These are phyloP conservation scores for Mechanitis mazaeus DNA, from an alignment of 2,888 invertebrate genomes.

Conservation along the genomic window DNA sequence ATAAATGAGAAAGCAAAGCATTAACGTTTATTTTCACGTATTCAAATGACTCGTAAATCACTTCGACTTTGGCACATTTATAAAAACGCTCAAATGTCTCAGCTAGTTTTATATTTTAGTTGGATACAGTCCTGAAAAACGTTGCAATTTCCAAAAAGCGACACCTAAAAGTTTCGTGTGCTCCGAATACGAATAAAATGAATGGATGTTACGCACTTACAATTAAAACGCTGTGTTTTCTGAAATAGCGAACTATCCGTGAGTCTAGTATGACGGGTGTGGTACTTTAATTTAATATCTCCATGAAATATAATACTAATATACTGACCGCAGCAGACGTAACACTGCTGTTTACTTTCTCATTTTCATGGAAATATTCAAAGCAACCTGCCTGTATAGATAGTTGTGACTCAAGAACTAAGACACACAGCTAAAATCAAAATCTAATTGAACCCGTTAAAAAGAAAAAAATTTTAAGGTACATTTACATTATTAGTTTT, in stretches of 20 bases:
- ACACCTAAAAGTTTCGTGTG: slow-evolving; percentile 31
- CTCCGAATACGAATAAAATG: slow-evolving; percentile 29
- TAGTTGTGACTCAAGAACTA: too few species aligned
- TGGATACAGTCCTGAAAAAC: slow-evolving; percentile 32
- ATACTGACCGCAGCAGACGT: too few species aligned
- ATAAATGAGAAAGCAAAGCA: neutral
- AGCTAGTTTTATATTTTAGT: slow-evolving; percentile 29
- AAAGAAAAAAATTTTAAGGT: too few species aligned
- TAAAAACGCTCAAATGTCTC: slow-evolving; percentile 24
- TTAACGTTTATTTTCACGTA: slow-evolving; percentile 21
- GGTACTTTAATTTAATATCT: too few species aligned
- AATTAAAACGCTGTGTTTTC: slow-evolving; percentile 20
- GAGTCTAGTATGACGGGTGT: neutral
- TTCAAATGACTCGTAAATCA: slow-evolving; percentile 25
- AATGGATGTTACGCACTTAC: slow-evolving; percentile 25
- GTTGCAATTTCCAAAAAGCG: slow-evolving; percentile 34
- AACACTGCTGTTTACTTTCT: too few species aligned
- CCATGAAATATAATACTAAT: too few species aligned
- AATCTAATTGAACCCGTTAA: too few species aligned
- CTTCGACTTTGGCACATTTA: slow-evolving; percentile 20
- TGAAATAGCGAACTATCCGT: neutral
- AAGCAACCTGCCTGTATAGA: neutral
- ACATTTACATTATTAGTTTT: too few species aligned
- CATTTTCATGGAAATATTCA: neutral
- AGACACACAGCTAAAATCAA: too few species aligned